These are phyloP conservation scores for Leuctra nigra DNA, from an alignment of 2,888 invertebrate species.

Conservation along the genomic window DNA sequence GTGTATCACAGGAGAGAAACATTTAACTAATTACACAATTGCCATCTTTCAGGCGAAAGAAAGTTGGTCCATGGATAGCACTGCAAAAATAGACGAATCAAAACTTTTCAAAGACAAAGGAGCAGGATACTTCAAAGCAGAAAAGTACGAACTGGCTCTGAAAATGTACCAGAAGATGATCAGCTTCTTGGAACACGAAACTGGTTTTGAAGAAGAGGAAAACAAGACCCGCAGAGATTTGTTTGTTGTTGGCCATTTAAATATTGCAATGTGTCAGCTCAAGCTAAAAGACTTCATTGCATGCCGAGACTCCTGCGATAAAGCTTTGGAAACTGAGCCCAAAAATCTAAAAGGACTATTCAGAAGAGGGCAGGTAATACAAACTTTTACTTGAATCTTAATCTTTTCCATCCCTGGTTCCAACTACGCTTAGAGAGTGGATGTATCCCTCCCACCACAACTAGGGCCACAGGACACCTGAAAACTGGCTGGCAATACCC, in stretches of 20 bases:
- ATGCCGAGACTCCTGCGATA: constrained; percentile 66
- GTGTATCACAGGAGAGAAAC: too few relatives aligned
- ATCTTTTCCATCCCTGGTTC: too few relatives aligned
- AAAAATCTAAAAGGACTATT: constrained; percentile 85
- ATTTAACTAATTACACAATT: too few relatives aligned
- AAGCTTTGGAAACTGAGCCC: constrained; percentile 66
- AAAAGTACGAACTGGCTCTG: constrained; percentile 68
- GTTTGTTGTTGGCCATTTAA: constrained; percentile 65
- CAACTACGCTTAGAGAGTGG: too few relatives aligned
- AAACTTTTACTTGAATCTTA: neutral
- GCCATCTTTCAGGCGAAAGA: constrained; percentile 60
- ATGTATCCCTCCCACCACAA: too few relatives aligned
- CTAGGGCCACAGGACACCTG: too few relatives aligned
- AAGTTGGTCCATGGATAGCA: constrained; percentile 71
- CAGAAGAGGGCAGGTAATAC: constrained; percentile 64
- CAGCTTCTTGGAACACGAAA: constrained; percentile 53
- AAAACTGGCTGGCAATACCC: too few relatives aligned
- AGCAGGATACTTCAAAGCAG: constrained; percentile 77
- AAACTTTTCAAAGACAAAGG: constrained; percentile 85
- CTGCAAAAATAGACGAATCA: constrained; percentile 75
- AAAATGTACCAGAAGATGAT: constrained; percentile 81
- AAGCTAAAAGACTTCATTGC: constrained; percentile 65
- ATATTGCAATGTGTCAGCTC: constrained; percentile 74
- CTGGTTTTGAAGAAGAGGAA: constrained; percentile 37
- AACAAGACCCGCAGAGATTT: constrained; percentile 48